phyloP scores from a whole-genome alignment of 2,113 vertebrate species.

The Lophura nycthemera region DNA sequence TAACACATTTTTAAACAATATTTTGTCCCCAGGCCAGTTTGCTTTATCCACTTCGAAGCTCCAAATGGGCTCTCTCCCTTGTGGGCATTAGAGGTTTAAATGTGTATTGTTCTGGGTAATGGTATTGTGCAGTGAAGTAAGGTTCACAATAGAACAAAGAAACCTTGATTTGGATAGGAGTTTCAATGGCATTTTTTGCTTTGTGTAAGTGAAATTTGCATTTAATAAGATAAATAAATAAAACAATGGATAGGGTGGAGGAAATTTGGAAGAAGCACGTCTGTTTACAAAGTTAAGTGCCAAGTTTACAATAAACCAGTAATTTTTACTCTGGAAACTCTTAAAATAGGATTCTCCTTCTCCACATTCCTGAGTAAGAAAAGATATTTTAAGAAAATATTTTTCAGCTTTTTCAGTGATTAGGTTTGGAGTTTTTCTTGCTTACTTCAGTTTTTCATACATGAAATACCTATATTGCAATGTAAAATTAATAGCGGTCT shows the following conservation, averaged over 20 bases:
- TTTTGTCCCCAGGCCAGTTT: background rate
- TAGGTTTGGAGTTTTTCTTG: background rate
- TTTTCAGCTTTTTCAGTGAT: background rate
- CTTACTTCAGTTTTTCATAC: background rate
- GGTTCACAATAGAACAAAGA: constrained; percentile 58
- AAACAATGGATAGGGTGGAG: constrained; percentile 23
- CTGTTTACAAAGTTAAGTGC: constrained; percentile 26
- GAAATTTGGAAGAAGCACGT: constrained; percentile 15
- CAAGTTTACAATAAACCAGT: constrained; percentile 1
- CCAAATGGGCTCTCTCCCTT: background rate
- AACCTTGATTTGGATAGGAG: constrained; percentile 55
- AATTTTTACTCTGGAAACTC: constrained; percentile 23
- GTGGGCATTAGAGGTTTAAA: constrained; percentile 41
- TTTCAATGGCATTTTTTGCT: constrained; percentile 13
- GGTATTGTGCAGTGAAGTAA: constrained; percentile 41
- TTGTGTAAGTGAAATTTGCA: constrained; percentile 50
- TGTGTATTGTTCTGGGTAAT: constrained; percentile 52
- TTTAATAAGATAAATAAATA: constrained; percentile 63
- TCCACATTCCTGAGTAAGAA: background rate
- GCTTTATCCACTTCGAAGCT: background rate
- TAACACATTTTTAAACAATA: background rate
- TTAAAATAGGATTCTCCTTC: background rate
- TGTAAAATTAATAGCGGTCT: background rate
- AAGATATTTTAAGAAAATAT: constrained; percentile 1
- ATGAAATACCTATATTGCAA: background rate